Percentiles rank a stretch among this genome's conserved stretches.
Evolutionary conservation across 2,113 vertebrate genomes (phyloP).

Genomic region (Haplotaxodon microlepis): DNA sequence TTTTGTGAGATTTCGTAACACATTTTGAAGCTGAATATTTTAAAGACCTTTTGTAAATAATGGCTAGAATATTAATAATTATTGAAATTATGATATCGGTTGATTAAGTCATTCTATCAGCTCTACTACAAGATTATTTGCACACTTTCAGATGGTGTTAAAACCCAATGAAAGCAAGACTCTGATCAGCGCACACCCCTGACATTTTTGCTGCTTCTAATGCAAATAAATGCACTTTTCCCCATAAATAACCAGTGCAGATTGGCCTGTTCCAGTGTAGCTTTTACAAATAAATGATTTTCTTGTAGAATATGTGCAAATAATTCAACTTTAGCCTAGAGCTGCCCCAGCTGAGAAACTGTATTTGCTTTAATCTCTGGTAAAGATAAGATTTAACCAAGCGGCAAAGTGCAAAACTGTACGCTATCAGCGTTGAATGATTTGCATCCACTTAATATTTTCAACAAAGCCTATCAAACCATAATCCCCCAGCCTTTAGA

Average conservation of each 20-base stretch:
- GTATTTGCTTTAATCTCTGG: constrained; percentile 17
- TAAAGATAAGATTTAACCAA: constrained; percentile 32
- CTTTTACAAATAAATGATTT: neutral
- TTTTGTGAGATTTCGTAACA: neutral
- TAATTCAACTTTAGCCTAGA: neutral
- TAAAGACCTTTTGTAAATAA: neutral
- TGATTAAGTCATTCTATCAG: neutral
- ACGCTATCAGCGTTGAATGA: constrained; percentile 33
- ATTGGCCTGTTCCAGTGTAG: neutral
- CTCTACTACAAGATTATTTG: neutral
- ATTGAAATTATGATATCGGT: neutral
- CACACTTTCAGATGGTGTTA: neutral
- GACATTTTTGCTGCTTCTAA: neutral
- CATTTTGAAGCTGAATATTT: neutral
- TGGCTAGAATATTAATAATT: neutral
- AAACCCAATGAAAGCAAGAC: neutral
- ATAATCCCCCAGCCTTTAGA: constrained; percentile 53
- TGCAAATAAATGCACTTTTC: neutral
- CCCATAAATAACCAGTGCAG: neutral
- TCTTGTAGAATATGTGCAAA: neutral
- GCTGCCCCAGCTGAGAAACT: neutral
- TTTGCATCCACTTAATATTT: constrained; percentile 51
- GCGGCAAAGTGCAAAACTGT: neutral
- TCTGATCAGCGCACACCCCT: neutral
- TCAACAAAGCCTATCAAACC: constrained; percentile 47